Conservation (phyloP, 2,113 vertebrate genomes). For the Hoplias malabaricus region DNA sequence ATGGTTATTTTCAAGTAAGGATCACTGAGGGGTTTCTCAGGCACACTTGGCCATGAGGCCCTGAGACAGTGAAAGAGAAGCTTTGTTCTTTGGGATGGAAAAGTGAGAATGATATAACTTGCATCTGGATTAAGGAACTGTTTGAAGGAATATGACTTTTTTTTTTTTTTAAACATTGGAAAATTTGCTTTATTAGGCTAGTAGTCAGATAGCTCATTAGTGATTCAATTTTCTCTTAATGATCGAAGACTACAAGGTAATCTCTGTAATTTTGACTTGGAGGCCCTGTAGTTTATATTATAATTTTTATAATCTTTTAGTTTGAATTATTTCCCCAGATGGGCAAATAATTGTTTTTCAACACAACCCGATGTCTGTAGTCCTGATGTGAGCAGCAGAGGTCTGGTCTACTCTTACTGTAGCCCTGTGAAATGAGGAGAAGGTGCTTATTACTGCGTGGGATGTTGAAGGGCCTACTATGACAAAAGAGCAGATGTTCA, state of each 20-base stretch:
- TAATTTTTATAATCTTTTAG: too few relatives aligned
- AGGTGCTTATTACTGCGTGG: conserved; percentile 32
- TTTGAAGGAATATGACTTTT: too few relatives aligned
- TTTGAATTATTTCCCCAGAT: too few relatives aligned
- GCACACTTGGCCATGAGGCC: not conserved
- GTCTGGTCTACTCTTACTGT: not conserved
- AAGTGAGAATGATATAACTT: not conserved
- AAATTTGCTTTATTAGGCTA: too few relatives aligned
- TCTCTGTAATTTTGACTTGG: too few relatives aligned
- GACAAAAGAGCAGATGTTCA: conserved; percentile 41
- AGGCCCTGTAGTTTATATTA: too few relatives aligned
- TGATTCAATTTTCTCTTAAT: too few relatives aligned
- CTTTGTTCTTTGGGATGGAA: not conserved
- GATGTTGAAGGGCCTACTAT: not conserved
- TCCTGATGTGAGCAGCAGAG: not conserved
- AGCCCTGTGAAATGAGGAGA: not conserved
- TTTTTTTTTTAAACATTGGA: not conserved
- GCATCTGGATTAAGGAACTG: not conserved
- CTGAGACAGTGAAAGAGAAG: not conserved
- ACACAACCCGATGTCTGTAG: not conserved
- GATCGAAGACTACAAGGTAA: too few relatives aligned
- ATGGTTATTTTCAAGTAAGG: conserved; percentile 16
- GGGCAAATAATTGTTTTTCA: too few relatives aligned
- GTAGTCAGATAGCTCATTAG: too few relatives aligned
- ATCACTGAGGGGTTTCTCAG: conserved; percentile 10